Evolutionary conservation across 2,888 invertebrate genomes (phyloP).

Genomic region (Trichogramma dendrolimi): DNA sequence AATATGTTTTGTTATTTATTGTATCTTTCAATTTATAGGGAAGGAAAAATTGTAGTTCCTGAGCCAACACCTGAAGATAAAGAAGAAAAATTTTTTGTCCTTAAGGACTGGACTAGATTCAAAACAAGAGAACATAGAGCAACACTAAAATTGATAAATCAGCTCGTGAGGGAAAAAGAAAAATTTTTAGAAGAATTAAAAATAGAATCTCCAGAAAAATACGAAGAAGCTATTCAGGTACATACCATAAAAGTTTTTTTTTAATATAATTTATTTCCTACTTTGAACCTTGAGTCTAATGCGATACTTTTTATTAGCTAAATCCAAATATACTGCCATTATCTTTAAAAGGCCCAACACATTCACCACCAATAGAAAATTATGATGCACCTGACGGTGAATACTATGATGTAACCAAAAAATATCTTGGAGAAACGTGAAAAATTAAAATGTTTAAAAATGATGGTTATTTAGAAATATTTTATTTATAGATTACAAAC

Average conservation of each 20-base stretch:
- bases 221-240: conserved; percentile 80
- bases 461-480: conserved; percentile 2
- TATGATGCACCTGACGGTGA: conserved; percentile 88
- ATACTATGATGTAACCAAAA: conserved; percentile 75
- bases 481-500: conserved; percentile 19
- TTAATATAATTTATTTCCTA: too few species aligned
- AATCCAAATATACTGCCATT: conserved; percentile 71
- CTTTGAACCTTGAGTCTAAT: neutral
- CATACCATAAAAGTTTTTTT: conserved; percentile 52
- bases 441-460: neutral
- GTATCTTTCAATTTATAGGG: conserved; percentile 46
- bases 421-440: conserved; percentile 45
- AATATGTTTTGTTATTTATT: conserved; percentile 16
- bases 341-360: conserved; percentile 67
- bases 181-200: conserved; percentile 77
- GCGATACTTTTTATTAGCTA: conserved; percentile 56
- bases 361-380: conserved; percentile 77
- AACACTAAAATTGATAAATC: conserved; percentile 67
- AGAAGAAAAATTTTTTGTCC: conserved; percentile 63
- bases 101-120: conserved; percentile 74
- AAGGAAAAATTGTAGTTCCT: conserved; percentile 55
- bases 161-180: conserved; percentile 66
- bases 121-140: conserved; percentile 62
- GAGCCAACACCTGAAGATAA: conserved; percentile 57
- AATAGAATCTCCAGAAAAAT: conserved; percentile 79